These are phyloP conservation scores for Esox masquinongy DNA, from an alignment of 2,797 vertebrate species.

Conservation along the genomic window DNA sequence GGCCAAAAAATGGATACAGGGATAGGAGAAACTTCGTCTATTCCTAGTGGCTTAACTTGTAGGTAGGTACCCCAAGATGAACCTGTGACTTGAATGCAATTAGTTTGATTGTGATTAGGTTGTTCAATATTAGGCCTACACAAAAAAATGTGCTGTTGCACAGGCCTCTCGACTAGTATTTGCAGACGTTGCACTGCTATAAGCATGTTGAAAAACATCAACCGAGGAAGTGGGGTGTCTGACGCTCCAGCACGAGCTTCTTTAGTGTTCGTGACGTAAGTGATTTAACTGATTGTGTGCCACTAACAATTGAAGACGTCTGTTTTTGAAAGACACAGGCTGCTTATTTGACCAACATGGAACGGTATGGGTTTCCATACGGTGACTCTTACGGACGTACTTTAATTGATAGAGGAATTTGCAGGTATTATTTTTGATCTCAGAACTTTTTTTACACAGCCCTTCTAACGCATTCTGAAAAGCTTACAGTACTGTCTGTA, in stretches of 20 bases:
- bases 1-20: constrained; percentile 50
- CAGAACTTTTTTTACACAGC: background rate
- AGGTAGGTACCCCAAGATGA: constrained; percentile 59
- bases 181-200: background rate
- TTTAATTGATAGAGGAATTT: constrained; percentile 27
- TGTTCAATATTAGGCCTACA: background rate
- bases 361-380: constrained; percentile 23
- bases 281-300: background rate
- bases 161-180: background rate
- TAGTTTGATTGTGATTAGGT: background rate
- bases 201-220: background rate
- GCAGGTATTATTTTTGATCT: constrained; percentile 42
- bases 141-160: background rate
- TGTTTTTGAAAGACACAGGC: background rate
- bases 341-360: constrained; percentile 30
- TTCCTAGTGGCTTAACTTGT: constrained; percentile 55
- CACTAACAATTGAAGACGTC: background rate
- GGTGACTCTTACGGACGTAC: constrained; percentile 15
- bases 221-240: background rate
- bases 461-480: background rate
- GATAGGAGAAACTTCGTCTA: constrained; percentile 11
- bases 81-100: background rate
- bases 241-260: background rate
- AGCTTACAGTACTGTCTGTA: background rate
- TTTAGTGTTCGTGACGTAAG: background rate